Base-by-base conservation (phyloP, 1,140 invertebrate genomes). In the Nilaparvata lugens region DNA sequence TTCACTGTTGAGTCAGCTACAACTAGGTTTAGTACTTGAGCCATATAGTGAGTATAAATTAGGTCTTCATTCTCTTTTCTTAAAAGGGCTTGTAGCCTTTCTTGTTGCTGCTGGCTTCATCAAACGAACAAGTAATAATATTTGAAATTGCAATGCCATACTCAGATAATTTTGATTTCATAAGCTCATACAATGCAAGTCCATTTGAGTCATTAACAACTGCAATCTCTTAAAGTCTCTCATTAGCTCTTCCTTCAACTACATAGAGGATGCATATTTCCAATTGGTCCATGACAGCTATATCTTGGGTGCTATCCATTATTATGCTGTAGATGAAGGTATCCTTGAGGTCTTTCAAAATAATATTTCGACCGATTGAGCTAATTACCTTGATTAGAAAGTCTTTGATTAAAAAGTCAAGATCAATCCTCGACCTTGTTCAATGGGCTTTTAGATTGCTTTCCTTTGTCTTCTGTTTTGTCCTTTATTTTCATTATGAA, bases 21-120 rank as follows among this genome's bases (percentile, higher is more conserved):
- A 16, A 62, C 63, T 48, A 61, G 52, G 48, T 62, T 65, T 62
- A 65, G 31, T 5, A 62, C 56, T 25, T 65, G 61, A 7, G 61
- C 63, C 61, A 62, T 59, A 59, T 52, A 65, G 48, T 65, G 63
- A 18, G 52, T 62, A 56, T 62, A 65, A 56, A 65, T 62, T 3
- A 65, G 16, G 48, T 62, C 23, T 52, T 51, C 52, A 53, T 60
- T 54, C 53, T 56, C 11, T 31, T 35, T n/a, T 28, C n/a, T 35
- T 25, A 21, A 56, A 7, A 4, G 28, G 9, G 28, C 28, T 9
- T 28, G 28, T 28, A 28, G 28, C 9, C 28, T 28, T 9, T 9
- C 9, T 28, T 28, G 4, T 4, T 28, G 9, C 9, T 28, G 28
- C 28, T 28, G 28, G 28, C 28, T 28, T 9, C 28, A 28, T 28